A percentile compares a stretch with the other conserved stretches of the same genome.
Conservation (phyloP, 92 coral and sea anemone genomes). For the Phymanthus crucifer region DNA sequence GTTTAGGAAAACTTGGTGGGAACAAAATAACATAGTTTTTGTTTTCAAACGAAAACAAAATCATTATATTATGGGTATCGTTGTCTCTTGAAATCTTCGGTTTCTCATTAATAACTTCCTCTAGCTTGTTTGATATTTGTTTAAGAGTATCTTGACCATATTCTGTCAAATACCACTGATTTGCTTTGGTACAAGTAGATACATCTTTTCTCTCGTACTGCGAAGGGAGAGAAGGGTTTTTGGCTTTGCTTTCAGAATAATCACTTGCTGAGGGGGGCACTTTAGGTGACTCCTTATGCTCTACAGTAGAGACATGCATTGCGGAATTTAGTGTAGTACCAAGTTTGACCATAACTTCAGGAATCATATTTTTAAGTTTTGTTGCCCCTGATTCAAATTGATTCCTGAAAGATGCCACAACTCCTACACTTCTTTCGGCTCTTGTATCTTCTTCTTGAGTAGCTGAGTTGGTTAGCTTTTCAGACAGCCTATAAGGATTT, state of each 20-base stretch:
- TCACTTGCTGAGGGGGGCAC: no score
- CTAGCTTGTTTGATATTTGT: neutral
- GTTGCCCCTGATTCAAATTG: neutral
- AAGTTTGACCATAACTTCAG: no score
- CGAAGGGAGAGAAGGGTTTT: neutral
- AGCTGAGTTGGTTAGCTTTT: no score
- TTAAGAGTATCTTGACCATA: neutral
- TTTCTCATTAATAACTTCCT: neutral
- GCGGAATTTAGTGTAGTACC: neutral
- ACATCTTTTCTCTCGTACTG: neutral
- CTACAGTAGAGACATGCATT: neutral
- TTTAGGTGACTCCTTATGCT: no score
- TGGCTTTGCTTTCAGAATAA: neutral
- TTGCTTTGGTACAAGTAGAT: neutral
- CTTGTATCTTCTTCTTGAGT: no score
- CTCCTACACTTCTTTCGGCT: no score
- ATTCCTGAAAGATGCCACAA: no score
- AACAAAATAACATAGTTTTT: neutral
- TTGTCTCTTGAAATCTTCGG: slow-evolving; percentile 6
- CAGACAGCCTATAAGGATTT: neutral
- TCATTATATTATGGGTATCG: neutral
- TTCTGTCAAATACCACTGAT: slow-evolving; percentile 1
- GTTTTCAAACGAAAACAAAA: neutral
- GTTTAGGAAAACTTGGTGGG: neutral
- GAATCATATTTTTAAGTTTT: neutral